phyloP scores from a whole-genome alignment of 2,797 vertebrate genomes.

The Etheostoma perlongum region DNA sequence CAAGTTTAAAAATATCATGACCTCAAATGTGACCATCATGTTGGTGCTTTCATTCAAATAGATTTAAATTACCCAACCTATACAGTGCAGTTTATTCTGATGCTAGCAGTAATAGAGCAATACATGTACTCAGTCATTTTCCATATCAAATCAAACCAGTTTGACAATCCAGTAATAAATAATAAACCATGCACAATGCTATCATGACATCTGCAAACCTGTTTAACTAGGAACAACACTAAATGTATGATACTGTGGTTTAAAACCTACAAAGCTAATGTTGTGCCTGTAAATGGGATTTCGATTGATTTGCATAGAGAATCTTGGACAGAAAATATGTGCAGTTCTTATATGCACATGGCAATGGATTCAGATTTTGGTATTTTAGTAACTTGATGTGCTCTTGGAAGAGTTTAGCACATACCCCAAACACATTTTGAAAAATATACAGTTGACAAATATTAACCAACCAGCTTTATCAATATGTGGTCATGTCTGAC shows the following conservation, averaged over 20 bases:
- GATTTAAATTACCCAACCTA: not conserved
- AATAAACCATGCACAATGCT: not conserved
- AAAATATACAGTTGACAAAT: slow-evolving; percentile 23
- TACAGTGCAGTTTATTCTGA: not conserved
- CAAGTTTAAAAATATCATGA: not conserved
- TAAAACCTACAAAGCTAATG: slow-evolving; percentile 19
- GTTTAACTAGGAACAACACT: slow-evolving; percentile 6
- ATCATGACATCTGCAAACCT: slow-evolving; percentile 4
- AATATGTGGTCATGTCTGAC: slow-evolving; percentile 24
- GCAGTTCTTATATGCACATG: slow-evolving; percentile 3
- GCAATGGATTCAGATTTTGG: slow-evolving; percentile 10
- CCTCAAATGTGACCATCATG: slow-evolving; percentile 10
- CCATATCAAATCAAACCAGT: slow-evolving; percentile 18
- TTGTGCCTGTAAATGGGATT: slow-evolving; percentile 26
- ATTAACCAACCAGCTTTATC: not conserved
- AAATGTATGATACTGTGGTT: slow-evolving; percentile 13
- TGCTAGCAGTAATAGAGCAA: not conserved
- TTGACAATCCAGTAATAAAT: slow-evolving; percentile 15
- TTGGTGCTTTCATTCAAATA: slow-evolving; percentile 12
- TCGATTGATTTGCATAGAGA: slow-evolving; percentile 12
- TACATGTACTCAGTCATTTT: slow-evolving; percentile 16
- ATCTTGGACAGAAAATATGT: slow-evolving; percentile 19
- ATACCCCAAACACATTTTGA: slow-evolving; percentile 21
- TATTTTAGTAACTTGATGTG: slow-evolving; percentile 30
- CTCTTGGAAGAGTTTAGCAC: slow-evolving; percentile 14